phyloP scores from a whole-genome alignment of 2,888 invertebrate genomes.

The Hypsopygia costalis region DNA sequence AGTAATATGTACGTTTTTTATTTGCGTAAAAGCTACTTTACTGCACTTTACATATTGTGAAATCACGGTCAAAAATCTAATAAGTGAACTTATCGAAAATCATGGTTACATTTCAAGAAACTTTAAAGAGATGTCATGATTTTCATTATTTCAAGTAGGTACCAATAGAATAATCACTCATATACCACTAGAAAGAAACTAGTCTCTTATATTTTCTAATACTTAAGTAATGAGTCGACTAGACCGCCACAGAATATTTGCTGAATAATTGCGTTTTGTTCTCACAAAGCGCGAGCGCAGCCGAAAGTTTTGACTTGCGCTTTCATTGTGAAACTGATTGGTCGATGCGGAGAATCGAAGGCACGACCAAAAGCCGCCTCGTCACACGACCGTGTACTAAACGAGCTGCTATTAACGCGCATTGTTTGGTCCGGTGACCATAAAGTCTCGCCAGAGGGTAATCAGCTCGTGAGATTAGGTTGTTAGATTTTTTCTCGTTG shows the following conservation, averaged over 20 bases:
- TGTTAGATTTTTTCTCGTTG: slow-evolving; percentile 19
- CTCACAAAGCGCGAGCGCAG: slow-evolving; percentile 14
- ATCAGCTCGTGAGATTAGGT: slow-evolving; percentile 21
- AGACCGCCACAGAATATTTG: background rate
- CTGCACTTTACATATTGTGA: no score
- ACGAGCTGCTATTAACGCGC: no score
- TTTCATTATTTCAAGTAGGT: no score
- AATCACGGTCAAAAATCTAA: no score
- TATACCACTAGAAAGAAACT: no score
- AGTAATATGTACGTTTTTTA: no score
- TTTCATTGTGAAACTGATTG: slow-evolving; percentile 24
- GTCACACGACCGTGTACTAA: background rate
- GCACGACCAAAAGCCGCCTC: background rate
- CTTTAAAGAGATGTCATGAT: no score
- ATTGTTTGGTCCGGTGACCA: no score
- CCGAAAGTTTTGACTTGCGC: slow-evolving; percentile 35
- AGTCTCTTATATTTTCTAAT: slow-evolving; percentile 24
- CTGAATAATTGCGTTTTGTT: slow-evolving; percentile 21
- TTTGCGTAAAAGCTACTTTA: no score
- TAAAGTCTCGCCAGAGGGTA: background rate
- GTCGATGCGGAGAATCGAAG: background rate
- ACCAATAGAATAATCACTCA: no score
- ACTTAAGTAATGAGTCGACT: slow-evolving; percentile 25
- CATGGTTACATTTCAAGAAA: no score
- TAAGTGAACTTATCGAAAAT: no score